These are phyloP conservation scores for Leptobrachium ailaonicum DNA, from an alignment of 2,113 vertebrate species.

Conservation along the genomic window DNA sequence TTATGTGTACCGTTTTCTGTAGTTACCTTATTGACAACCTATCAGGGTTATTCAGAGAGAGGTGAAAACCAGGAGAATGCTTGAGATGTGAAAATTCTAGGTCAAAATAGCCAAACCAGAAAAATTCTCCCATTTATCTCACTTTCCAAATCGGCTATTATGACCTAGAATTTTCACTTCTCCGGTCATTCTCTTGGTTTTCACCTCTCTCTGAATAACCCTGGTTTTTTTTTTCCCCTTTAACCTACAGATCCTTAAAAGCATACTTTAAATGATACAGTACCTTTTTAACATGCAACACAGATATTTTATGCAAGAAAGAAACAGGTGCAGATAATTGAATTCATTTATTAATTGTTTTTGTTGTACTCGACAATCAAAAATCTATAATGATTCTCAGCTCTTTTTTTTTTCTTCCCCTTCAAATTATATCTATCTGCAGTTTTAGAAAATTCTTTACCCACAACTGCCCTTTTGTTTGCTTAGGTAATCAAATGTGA, in stretches of 20 bases:
- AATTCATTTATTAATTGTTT: conserved; percentile 7
- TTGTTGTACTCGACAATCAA: conserved; percentile 17
- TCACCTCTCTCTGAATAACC: too few relatives aligned
- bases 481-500: conserved; percentile 45
- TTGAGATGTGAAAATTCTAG: too few relatives aligned
- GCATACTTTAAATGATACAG: background rate
- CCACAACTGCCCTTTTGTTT: conserved; percentile 32
- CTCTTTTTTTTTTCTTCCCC: conserved; percentile 9
- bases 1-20: too few relatives aligned
- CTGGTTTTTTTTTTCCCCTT: too few relatives aligned
- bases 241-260: background rate
- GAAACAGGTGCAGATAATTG: background rate
- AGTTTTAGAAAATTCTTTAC: conserved; percentile 10
- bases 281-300: background rate
- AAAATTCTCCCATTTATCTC: too few relatives aligned
- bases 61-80: too few relatives aligned
- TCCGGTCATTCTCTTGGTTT: too few relatives aligned
- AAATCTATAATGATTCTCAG: background rate
- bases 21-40: too few relatives aligned
- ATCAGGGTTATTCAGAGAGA: too few relatives aligned
- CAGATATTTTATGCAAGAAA: background rate
- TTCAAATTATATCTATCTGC: conserved; percentile 12
- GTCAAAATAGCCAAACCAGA: too few relatives aligned
- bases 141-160: too few relatives aligned
- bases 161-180: too few relatives aligned